These are phyloP conservation scores for Lepus americanus DNA, from an alignment of 2,113 vertebrate genomes.

Conservation along the genomic window DNA sequence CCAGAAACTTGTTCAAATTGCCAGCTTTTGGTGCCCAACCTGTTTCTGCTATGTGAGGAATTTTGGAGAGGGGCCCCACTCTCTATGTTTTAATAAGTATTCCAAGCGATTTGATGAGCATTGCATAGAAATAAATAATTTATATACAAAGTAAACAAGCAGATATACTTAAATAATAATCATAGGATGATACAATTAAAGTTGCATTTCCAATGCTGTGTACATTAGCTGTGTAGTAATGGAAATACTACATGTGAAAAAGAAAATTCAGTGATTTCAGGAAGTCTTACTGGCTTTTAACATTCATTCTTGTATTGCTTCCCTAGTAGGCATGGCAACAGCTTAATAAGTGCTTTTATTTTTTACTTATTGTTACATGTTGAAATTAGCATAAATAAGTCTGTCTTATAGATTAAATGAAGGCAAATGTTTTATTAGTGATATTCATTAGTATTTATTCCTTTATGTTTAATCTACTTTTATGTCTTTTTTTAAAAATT, in stretches of 20 bases:
- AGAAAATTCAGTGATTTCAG: background rate
- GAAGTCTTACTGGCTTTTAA: background rate
- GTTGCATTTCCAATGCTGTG: background rate
- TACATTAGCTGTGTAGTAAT: background rate
- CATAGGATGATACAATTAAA: background rate
- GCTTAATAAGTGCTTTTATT: background rate
- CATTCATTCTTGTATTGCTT: conserved; percentile 27
- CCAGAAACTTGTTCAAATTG: background rate
- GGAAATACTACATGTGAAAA: background rate
- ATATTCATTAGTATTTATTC: background rate
- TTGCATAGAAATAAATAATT: background rate
- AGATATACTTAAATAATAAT: background rate
- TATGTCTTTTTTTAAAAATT: background rate
- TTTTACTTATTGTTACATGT: conserved; percentile 2
- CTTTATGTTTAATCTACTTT: background rate
- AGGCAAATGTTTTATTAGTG: background rate
- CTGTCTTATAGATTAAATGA: conserved; percentile 34
- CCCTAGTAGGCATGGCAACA: background rate
- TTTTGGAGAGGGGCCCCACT: background rate
- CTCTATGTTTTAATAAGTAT: background rate
- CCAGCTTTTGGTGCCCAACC: background rate
- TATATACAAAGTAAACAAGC: background rate
- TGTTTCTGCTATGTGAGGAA: background rate
- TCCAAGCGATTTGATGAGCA: background rate
- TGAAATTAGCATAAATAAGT: conserved; percentile 6